phyloP scores from a whole-genome alignment of 30 jellyfish, hydroid and myxozoan species.

The Haliclystus octoradiatus region DNA sequence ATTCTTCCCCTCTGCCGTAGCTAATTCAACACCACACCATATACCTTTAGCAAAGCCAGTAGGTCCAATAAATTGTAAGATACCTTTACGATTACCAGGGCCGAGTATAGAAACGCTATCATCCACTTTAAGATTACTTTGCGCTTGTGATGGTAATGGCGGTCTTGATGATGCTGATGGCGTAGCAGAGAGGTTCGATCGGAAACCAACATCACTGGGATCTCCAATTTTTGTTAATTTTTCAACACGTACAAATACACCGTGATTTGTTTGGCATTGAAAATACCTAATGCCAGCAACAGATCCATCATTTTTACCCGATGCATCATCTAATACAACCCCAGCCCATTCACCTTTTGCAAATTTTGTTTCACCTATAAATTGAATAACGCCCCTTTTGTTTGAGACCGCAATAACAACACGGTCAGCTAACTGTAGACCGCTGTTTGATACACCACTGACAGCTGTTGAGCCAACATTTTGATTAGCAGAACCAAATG shows the following conservation, averaged over 20 bases:
- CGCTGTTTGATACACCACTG: conserved; percentile 29
- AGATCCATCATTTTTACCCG: conserved; percentile 96
- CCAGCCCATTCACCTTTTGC: conserved; percentile 97
- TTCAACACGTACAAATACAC: conserved; percentile 86
- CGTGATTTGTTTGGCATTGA: conserved; percentile 81
- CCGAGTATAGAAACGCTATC: conserved; percentile 45
- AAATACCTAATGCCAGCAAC: conserved; percentile 91
- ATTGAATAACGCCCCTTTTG: conserved; percentile 76
- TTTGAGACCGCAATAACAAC: conserved; percentile 56
- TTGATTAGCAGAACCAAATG: conserved; percentile 41
- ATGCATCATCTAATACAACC: conserved; percentile 77
- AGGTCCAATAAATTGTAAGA: conserved; percentile 63
- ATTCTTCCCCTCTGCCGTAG: conserved; percentile 79
- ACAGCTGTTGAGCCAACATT: conserved; percentile 51
- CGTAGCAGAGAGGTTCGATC: conserved; percentile 21
- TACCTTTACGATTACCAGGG: conserved; percentile 49
- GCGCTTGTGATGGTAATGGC: conserved; percentile 39
- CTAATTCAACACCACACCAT: conserved; percentile 98
- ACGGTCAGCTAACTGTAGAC: conserved; percentile 65
- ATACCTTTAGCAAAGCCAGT: conserved; percentile 96
- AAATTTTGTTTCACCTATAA: conserved; percentile 89
- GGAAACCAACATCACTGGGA: conserved; percentile 30
- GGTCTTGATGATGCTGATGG: conserved; percentile 33
- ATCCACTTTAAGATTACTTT: conserved; percentile 48
- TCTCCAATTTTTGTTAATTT: conserved; percentile 50